A percentile compares a stretch with the other conserved stretches of the same genome.
These are phyloP conservation scores for Camelus dromedarius DNA, from an alignment of 2,113 vertebrate species.

Conservation along the genomic window DNA sequence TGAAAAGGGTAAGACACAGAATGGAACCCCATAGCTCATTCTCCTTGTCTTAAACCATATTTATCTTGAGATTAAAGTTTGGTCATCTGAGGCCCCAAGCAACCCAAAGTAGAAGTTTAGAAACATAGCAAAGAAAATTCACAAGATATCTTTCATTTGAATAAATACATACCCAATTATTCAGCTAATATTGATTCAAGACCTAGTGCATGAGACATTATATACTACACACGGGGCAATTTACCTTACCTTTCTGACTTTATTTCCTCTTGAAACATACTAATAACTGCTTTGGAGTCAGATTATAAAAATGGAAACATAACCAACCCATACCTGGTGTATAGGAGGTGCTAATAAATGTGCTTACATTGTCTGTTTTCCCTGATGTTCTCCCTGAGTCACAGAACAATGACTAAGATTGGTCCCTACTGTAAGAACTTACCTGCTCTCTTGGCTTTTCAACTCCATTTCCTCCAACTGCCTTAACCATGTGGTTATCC, in stretches of 20 bases:
- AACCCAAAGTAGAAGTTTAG: neutral
- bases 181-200: slow-evolving; percentile 7
- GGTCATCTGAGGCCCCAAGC: neutral
- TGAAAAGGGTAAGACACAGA: neutral
- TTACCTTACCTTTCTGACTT: neutral
- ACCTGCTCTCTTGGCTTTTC: neutral
- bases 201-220: neutral
- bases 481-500: neutral
- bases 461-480: neutral
- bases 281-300: neutral
- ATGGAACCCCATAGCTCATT: neutral
- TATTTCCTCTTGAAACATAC: slow-evolving; percentile 1
- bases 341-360: neutral
- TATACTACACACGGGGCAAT: neutral
- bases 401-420: neutral
- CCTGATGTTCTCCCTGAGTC: neutral
- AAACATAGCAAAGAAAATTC: neutral
- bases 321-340: neutral
- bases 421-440: neutral
- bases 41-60: slow-evolving; percentile 2
- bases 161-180: neutral
- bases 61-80: slow-evolving; percentile 30
- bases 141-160: neutral
- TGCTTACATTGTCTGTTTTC: slow-evolving; percentile 1
- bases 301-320: neutral